Evolutionary conservation across 2,888 invertebrate genomes (phyloP), one percentile per base, ranked within the genome.

Genomic region (Eustalomyia histrio): DNA sequence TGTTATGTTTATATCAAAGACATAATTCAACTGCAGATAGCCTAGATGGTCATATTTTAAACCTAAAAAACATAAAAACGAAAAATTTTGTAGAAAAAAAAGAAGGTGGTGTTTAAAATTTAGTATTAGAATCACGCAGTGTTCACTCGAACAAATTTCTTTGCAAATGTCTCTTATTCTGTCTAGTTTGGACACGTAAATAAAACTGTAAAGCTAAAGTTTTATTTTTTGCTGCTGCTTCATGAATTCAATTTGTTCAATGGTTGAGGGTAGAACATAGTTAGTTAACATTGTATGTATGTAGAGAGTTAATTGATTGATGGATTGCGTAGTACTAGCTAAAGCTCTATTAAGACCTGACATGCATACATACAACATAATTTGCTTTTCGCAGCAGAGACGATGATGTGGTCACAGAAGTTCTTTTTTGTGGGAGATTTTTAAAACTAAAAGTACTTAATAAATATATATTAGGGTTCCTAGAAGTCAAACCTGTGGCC

Each of bases 221-320:
- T 24, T 16, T 17, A 12, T 55, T 14, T 61, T 50, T 52, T 65
- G 24, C 61, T 35, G 55, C 47, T 60, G 58, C 43, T 71, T 50
- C 50, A 43, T 61, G n/a, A 72, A 76, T 78, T 78, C 76, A 72
- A 78, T 78, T 78, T 78, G 76, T 60, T 52, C 16, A 18, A 55
- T 67, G 10, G 57, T 33, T 60, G 65, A 14, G 65, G 60, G 72
- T 68, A n/a, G 43, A n/a, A 47, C 43, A 47, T 43, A 61, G 43
- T 55, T 65, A 72, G 14, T 39, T 78, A 73, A 73, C 73, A 72
- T 79, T 79, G 73, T 79, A 35, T 73, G 67, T 61, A 57, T 47
- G 57, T 58, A 47, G 61, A 55, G 61, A 60, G 58, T 78, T 81
- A 81, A 81, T 81, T 81, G 81, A 81, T 81, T 81, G 81, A 81